These are phyloP conservation scores for Montipora sp. DNA, from an alignment of 64 coral and sea anemone genomes.

Conservation along the genomic window DNA sequence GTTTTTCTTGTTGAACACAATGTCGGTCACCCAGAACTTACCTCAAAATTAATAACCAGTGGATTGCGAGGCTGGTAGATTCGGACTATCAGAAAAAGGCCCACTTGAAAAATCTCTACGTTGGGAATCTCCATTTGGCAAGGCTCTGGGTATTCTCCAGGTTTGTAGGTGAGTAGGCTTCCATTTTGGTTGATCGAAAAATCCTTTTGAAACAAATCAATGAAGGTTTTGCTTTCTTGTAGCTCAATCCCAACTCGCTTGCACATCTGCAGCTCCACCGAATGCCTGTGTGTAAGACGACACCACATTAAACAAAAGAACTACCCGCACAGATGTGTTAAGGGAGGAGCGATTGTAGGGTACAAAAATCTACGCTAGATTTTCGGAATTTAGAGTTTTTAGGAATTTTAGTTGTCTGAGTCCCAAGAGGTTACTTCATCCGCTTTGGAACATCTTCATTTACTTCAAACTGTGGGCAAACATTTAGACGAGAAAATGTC, in stretches of 20 bases:
- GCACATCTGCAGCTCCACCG: constrained; percentile 91
- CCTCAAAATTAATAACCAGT: constrained; percentile 80
- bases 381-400: too few relatives aligned
- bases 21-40: neutral
- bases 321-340: neutral
- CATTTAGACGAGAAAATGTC: too few relatives aligned
- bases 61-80: constrained; percentile 68
- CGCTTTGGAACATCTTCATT: too few relatives aligned
- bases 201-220: constrained; percentile 76
- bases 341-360: too few relatives aligned
- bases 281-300: constrained; percentile 40
- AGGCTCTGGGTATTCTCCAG: constrained; percentile 75
- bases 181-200: constrained; percentile 72
- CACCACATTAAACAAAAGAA: neutral
- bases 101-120: constrained; percentile 79
- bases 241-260: constrained; percentile 78
- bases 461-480: too few relatives aligned
- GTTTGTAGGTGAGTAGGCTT: constrained; percentile 51
- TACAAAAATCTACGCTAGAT: too few relatives aligned
- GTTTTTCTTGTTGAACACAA: too few relatives aligned
- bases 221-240: constrained; percentile 20
- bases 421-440: too few relatives aligned
- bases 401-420: too few relatives aligned
- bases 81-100: constrained; percentile 81
- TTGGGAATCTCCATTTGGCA: constrained; percentile 66